Evolutionary conservation across 2,888 invertebrate species (phyloP).

Genomic region (Cosmopolites sordidus): DNA sequence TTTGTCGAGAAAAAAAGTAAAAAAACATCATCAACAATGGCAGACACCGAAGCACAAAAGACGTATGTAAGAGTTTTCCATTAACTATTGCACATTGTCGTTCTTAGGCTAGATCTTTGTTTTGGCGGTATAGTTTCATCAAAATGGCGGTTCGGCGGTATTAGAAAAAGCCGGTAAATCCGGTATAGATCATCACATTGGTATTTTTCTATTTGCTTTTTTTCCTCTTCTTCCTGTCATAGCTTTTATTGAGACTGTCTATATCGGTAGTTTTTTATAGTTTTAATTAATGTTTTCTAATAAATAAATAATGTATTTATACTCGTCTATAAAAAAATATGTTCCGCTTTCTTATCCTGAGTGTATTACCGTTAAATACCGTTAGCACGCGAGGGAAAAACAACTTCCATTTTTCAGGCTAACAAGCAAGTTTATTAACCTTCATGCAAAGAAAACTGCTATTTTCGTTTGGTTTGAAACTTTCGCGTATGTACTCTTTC

Average conservation of each 20-base stretch:
- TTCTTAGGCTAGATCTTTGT: constrained; percentile 21
- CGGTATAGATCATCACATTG: constrained; percentile 2
- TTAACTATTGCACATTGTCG: constrained; percentile 4
- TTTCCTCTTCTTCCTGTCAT: too few relatives aligned
- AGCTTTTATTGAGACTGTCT: too few relatives aligned
- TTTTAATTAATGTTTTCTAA: too few relatives aligned
- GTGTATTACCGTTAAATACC: constrained; percentile 1
- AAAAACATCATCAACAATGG: constrained; percentile 52
- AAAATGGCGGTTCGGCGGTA: constrained; percentile 53
- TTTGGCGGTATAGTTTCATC: constrained; percentile 46
- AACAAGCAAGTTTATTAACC: neutral
- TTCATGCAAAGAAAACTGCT: neutral
- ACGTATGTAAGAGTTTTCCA: constrained; percentile 55
- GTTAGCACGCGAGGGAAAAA: too few relatives aligned
- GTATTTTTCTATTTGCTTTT: too few relatives aligned
- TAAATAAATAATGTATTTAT: too few relatives aligned
- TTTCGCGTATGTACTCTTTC: neutral
- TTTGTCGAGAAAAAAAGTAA: constrained; percentile 30
- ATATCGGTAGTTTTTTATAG: too few relatives aligned
- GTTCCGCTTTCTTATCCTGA: constrained; percentile 9
- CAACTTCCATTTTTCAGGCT: too few relatives aligned
- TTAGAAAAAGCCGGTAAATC: constrained; percentile 36
- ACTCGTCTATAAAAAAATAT: too few relatives aligned
- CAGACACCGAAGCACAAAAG: constrained; percentile 59
- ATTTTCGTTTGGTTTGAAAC: too few relatives aligned